Evolutionary conservation across 2,888 invertebrate species (phyloP), one percentile per base, ranked within the genome.

Genomic region (Theretra japonica): DNA sequence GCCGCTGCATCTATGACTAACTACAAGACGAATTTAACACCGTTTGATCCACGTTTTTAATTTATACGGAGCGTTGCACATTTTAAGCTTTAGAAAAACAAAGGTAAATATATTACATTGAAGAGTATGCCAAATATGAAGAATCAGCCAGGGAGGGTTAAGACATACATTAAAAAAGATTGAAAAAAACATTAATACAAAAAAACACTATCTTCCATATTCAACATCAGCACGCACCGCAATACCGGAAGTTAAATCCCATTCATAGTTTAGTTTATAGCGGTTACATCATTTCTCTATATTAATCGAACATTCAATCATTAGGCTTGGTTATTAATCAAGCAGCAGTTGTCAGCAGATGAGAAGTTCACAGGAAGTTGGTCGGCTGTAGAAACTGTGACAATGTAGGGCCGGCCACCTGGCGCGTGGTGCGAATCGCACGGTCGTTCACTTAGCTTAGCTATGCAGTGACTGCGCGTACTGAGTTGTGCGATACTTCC

Each of bases 351-450:
- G 28, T 21, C 28, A 48, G 41, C 8, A 25, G 30, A n/a, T 69
- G 56, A 69, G 8, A 30, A 30, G 11, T 17, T 30, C 21, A 1
- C 56, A 56, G 69, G 28, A 30, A 57, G 33, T n/a, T 53, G 19
- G 53, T n/a, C 53, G 53, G 53, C n/a, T 53, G 53, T 53, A 28
- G 15, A 50, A n/a, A 70, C 19, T 21, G 58, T 41, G 59, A 60
- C 48, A 60, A 73, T 76, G 75, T 79, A 80, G 79, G 78, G 75
- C 75, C 75, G 82, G 75, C 87, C 90, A 87, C 86, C 88, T 86
- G 89, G 82, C 84, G 85, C 83, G 90, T 89, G 88, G 83, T 86
- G 84, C 88, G 83, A 90, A 90, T 91, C 84, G 86, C 77, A 80
- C 85, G 89, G 88, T 87, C 90, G 81, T 90, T 90, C 90, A 88